A percentile compares a stretch with the other conserved stretches of the same genome.
Evolutionary conservation across 2,888 invertebrate species (phyloP).

Genomic region (Camponotus fellah): DNA sequence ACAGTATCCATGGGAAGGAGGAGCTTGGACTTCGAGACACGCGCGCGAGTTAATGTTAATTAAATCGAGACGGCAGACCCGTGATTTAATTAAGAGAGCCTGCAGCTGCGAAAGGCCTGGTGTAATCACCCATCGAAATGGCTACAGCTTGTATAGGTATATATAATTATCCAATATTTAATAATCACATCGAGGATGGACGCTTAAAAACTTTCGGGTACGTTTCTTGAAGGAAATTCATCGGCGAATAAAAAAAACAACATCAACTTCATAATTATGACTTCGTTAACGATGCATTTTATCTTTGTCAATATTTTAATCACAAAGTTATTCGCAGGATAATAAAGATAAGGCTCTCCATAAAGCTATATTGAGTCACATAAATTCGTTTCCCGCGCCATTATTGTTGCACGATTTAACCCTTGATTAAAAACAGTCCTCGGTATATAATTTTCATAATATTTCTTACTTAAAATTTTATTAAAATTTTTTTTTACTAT

Average conservation of each 20-base stretch:
- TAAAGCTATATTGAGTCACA: background rate
- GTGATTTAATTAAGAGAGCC: conserved; percentile 70
- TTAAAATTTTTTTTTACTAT: no score
- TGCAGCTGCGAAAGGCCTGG: conserved; percentile 50
- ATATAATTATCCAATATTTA: conserved; percentile 66
- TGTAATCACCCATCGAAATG: conserved; percentile 39
- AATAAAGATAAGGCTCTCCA: background rate
- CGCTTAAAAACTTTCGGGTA: conserved; percentile 3
- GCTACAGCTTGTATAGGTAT: conserved; percentile 31
- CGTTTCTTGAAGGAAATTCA: background rate
- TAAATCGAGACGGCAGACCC: conserved; percentile 62
- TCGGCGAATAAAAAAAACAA: background rate
- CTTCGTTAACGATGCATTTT: background rate
- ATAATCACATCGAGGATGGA: conserved; percentile 56
- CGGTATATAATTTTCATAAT: background rate
- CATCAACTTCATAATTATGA: background rate
- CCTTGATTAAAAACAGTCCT: background rate
- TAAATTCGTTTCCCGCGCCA: background rate
- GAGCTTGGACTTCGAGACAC: conserved; percentile 56
- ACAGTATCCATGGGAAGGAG: conserved; percentile 24
- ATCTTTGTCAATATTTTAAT: background rate
- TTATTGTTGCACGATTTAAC: background rate
- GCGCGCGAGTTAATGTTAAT: conserved; percentile 71
- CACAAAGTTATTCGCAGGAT: background rate
- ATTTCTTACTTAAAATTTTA: background rate